Evolutionary conservation across 64 coral and sea anemone species (phyloP), one percentile per base, ranked within the genome.

Genomic region (Montipora efflorescens): DNA sequence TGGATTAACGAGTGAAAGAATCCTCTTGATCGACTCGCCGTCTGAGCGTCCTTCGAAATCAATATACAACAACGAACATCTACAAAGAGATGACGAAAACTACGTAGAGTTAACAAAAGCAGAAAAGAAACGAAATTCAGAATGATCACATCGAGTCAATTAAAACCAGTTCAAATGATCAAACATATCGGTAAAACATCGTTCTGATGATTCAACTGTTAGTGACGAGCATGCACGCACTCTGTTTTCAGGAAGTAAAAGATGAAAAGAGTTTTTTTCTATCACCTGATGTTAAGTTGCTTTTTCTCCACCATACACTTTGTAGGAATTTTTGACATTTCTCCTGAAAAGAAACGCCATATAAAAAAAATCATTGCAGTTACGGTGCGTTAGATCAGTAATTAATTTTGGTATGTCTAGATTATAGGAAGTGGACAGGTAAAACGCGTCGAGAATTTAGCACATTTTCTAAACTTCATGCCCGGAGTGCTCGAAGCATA

Each of bases 21-120:
- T 99, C 81, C 97, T 93, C 47, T 99, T 99, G 79, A 99, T 99
- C 8, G 97, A 99, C 57, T 99, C 97, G 5, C 97, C 97, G 73
- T 99, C 97, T n/a, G 97, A 99, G 0, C 97, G 47, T 0, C 97
- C 97, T 67, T 99, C 97, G 53, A 99, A 99, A 78, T 99, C 97
- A 44, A 99, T 99, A 71, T 96, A 96, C 59, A 90, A 81, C 83
- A 91, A 84, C 1, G 89, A 96, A 92, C 97, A 99, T 57, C 97
- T 99, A 58, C 23, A 50, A 82, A 25, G 77, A 87, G 22, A 68
- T 14, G 14, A 16, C 64, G 1, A 59, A 9, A 8, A 68, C 53
- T 5, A 57, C 53, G 53, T 8, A 57, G 36, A 36, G 36, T 36
- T 36, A 10, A 4, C 6, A 55, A 55, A 10, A 55, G 52, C 0